Evolutionary conservation across 2,888 invertebrate species (phyloP).

Genomic region (Oligia latruncula): DNA sequence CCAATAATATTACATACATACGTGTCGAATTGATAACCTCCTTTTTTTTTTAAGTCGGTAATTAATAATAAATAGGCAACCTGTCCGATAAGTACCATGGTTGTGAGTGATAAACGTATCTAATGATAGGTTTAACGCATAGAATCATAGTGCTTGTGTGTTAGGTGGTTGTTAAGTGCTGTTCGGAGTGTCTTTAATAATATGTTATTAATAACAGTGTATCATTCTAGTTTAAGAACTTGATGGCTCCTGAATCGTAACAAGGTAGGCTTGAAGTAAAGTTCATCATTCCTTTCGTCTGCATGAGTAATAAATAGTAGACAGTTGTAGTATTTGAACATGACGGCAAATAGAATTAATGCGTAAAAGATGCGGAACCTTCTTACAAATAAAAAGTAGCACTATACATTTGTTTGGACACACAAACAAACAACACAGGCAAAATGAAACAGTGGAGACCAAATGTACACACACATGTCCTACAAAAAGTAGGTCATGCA

Average conservation of each 20-base stretch:
- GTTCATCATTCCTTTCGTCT: neutral
- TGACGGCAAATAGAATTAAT: neutral
- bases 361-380: neutral
- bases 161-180: slow-evolving; percentile 14
- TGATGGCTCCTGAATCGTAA: slow-evolving; percentile 28
- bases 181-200: slow-evolving; percentile 15
- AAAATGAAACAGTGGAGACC: neutral
- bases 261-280: neutral
- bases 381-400: neutral
- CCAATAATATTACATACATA: no score
- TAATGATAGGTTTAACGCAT: slow-evolving; percentile 38
- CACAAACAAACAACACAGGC: neutral
- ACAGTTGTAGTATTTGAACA: neutral
- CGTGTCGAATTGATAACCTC: no score
- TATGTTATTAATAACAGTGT: slow-evolving; percentile 36
- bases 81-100: neutral
- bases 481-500: no score
- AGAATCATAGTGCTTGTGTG: slow-evolving; percentile 20
- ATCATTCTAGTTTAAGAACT: slow-evolving; percentile 18
- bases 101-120: slow-evolving; percentile 29
- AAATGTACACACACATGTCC: no score
- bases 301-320: neutral
- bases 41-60: no score
- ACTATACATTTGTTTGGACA: neutral
- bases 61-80: slow-evolving; percentile 1